phyloP scores from a whole-genome alignment of 2,113 vertebrate species.

The Sakesphorus luctuosus region DNA sequence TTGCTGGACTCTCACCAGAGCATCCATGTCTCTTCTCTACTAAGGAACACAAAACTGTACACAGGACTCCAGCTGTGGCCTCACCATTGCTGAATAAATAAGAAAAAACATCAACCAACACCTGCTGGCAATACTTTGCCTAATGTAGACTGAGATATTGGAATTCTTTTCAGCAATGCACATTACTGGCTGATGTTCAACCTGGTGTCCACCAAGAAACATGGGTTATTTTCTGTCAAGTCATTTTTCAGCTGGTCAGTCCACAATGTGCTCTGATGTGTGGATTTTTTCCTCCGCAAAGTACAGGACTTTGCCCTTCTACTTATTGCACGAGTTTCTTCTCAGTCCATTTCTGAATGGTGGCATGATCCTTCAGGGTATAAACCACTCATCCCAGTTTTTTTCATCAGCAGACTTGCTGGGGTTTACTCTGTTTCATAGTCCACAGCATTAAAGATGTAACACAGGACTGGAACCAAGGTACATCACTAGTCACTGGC shows the following conservation, averaged over 20 bases:
- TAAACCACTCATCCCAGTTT: background rate
- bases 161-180: background rate
- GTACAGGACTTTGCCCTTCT: background rate
- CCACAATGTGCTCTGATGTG: accelerated
- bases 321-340: background rate
- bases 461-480: background rate
- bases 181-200: background rate
- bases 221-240: background rate
- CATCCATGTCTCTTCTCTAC: background rate
- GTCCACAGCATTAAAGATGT: background rate
- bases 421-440: background rate
- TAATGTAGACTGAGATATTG: background rate
- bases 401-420: background rate
- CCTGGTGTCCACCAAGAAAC: background rate
- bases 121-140: background rate
- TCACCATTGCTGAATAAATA: background rate
- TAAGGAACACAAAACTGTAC: background rate
- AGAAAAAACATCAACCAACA: background rate
- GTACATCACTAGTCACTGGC: background rate
- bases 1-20: accelerated
- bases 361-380: too few relatives aligned
- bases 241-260: background rate
- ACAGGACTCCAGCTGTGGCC: background rate
- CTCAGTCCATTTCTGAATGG: background rate
- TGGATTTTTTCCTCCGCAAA: background rate